Base-by-base conservation (phyloP, 1,140 invertebrate genomes). In the Pseudomyrmex gracilis region DNA sequence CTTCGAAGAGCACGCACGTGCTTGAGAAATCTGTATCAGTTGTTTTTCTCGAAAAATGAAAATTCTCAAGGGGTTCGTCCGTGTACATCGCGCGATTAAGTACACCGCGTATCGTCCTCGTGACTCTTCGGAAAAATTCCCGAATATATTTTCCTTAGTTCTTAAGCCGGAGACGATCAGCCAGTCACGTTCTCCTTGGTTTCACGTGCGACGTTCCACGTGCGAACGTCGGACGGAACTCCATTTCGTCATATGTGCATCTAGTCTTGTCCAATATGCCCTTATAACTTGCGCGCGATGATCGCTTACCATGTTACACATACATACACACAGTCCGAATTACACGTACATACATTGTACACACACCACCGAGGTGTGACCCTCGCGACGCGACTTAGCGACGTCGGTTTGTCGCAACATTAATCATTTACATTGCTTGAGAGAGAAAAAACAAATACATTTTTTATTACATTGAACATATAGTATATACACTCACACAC, bases 181-280 rank as follows among this genome's bases (percentile, higher is more conserved):
- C 80, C 53, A 80, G 57, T 55, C 63, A 49, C 63, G 57, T 84
- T 63, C 73, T 51, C 55, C 60, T 51, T 58, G 85, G 73, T 68
- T 73, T 49, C 45, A 51, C 47, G 34, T 34, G 34, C 34, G 34
- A 34, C 34, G 34, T 34, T 34, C 34, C 34, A 34, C 47, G 51
- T 34, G 49, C 12, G 17, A 7, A 5, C 7, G 9, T 8, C 66
- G 63, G 58, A 43, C 70, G 43, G 60, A 82, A 87, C 61, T 64
- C 83, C 43, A 77, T 84, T 88, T 87, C 77, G 87, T 91, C 89
- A 90, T 88, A 90, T 91, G 91, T 92, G 90, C 91, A 92, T 92
- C 91, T 92, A 92, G 91, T 92, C 91, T 87, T 92, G 90, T 92
- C 85, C 89, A 90, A 83, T 91, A 87, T 89, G 89, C 85, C 83